Evolutionary conservation across 2,113 vertebrate species (phyloP).

Genomic region (Charina bottae): DNA sequence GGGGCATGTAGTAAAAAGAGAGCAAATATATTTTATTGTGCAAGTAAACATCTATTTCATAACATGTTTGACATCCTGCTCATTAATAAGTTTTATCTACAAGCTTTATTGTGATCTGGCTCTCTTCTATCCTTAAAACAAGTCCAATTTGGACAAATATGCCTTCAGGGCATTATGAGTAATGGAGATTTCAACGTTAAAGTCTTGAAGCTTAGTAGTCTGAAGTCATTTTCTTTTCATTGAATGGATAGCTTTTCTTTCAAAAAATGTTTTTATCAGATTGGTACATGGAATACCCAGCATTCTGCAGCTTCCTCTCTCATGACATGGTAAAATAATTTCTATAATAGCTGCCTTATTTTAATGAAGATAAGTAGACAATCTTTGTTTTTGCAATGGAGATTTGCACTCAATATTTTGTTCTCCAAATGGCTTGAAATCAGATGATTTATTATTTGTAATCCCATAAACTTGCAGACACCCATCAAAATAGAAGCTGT

Average conservation of each 20-base stretch:
- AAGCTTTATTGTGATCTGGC: neutral
- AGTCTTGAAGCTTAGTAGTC: neutral
- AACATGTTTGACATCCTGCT: neutral
- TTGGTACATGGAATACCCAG: neutral
- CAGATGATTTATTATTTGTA: conserved; percentile 21
- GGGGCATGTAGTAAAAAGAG: neutral
- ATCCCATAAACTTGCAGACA: conserved; percentile 13
- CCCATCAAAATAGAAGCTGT: conserved; percentile 7
- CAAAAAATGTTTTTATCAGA: neutral
- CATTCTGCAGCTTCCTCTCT: neutral
- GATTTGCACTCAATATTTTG: neutral
- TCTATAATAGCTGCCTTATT: neutral
- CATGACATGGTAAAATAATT: neutral
- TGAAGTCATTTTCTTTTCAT: neutral
- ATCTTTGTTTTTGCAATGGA: neutral
- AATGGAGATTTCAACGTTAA: neutral
- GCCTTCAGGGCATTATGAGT: neutral
- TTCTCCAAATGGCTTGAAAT: conserved; percentile 14
- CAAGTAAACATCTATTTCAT: neutral
- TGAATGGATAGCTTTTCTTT: neutral
- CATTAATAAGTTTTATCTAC: neutral
- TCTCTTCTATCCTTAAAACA: neutral
- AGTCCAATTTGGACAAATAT: neutral
- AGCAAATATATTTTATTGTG: neutral
- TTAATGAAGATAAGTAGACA: conserved; percentile 17